Conservation (phyloP, 2,888 invertebrate genomes). For the Sceliomorpha sp. region DNA sequence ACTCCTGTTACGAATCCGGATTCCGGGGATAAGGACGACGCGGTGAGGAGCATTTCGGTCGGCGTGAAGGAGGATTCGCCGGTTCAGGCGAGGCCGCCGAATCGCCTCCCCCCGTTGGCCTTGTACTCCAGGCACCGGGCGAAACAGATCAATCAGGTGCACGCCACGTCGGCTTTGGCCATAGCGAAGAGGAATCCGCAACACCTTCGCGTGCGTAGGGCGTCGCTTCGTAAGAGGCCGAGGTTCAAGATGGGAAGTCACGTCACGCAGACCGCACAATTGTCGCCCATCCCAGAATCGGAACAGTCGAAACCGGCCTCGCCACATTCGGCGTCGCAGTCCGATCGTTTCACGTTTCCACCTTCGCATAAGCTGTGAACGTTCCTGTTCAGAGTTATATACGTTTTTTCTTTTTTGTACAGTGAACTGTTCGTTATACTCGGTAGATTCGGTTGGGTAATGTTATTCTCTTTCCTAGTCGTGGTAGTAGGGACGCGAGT, state of each 20-base stretch:
- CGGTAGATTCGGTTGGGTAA: too few species aligned
- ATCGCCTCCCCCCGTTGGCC: slow-evolving; percentile 66
- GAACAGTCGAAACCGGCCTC: slow-evolving; percentile 87
- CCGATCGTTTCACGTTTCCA: slow-evolving; percentile 78
- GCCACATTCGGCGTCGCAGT: slow-evolving; percentile 81
- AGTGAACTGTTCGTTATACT: background rate
- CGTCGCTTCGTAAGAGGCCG: slow-evolving; percentile 70
- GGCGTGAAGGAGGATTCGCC: slow-evolving; percentile 23
- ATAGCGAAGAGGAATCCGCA: slow-evolving; percentile 69
- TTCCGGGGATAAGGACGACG: slow-evolving; percentile 28
- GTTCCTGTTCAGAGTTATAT: background rate
- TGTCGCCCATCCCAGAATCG: slow-evolving; percentile 87
- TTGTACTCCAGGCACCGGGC: slow-evolving; percentile 58
- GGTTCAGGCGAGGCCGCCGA: slow-evolving; percentile 42
- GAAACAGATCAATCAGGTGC: slow-evolving; percentile 40
- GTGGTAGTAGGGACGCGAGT: too few species aligned
- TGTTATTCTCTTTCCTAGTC: too few species aligned
- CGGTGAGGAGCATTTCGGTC: slow-evolving; percentile 32
- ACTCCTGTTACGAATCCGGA: slow-evolving; percentile 60
- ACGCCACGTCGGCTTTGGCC: slow-evolving; percentile 52
- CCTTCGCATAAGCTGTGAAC: slow-evolving; percentile 65
- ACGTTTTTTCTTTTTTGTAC: background rate
- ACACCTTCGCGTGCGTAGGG: slow-evolving; percentile 69
- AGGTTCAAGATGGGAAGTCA: slow-evolving; percentile 73
- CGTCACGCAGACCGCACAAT: slow-evolving; percentile 77